These are phyloP conservation scores for Asteroscopus sphinx DNA, from an alignment of 2,888 invertebrate genomes.

Conservation along the genomic window DNA sequence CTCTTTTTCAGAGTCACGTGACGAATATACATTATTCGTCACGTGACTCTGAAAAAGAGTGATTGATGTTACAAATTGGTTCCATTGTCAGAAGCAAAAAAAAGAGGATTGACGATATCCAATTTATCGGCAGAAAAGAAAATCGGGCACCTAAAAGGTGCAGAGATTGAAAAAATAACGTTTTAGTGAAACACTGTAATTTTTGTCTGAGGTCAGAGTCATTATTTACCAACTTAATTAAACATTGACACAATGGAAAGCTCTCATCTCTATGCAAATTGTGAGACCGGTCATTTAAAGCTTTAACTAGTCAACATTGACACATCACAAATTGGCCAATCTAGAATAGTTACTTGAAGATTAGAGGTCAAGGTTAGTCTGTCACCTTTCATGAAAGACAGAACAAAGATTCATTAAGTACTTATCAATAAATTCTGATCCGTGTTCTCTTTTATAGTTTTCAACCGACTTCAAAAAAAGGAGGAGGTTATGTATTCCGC, in stretches of 20 bases:
- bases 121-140: constrained; percentile 62
- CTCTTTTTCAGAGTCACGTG: too few relatives aligned
- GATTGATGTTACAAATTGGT: constrained; percentile 73
- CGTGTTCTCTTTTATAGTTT: too few relatives aligned
- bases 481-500: too few relatives aligned
- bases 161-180: constrained; percentile 51
- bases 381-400: too few relatives aligned
- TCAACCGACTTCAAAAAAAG: too few relatives aligned
- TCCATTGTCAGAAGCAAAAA: constrained; percentile 64
- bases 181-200: constrained; percentile 25
- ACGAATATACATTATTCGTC: too few relatives aligned
- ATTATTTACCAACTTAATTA: constrained; percentile 51
- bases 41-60: too few relatives aligned
- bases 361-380: too few relatives aligned
- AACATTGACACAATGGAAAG: constrained; percentile 54
- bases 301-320: constrained; percentile 28
- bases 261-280: constrained; percentile 62
- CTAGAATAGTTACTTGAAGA: background rate
- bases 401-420: too few relatives aligned
- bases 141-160: constrained; percentile 46
- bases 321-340: constrained; percentile 30
- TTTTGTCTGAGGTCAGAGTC: constrained; percentile 36
- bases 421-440: too few relatives aligned
- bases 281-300: constrained; percentile 40
- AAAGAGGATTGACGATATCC: constrained; percentile 63